A percentile compares a stretch with the other conserved stretches of the same genome.
Evolutionary conservation across 2,888 invertebrate genomes (phyloP).

Genomic region (Chymomyza caudatula): DNA sequence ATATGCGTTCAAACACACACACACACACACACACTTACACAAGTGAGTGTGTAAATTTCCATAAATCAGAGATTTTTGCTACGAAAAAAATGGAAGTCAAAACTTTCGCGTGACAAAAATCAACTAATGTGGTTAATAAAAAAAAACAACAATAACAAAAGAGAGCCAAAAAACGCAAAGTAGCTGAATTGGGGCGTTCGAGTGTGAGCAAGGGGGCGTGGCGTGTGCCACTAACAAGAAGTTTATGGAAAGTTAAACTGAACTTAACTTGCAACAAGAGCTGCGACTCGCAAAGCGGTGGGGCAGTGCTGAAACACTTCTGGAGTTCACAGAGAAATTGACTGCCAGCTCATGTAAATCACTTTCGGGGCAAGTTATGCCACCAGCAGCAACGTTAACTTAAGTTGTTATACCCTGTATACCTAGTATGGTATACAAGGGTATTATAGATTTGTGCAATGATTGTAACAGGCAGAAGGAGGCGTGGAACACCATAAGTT

Average conservation of each 20-base stretch:
- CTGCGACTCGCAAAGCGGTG: no score
- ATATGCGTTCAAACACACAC: slow-evolving; percentile 41
- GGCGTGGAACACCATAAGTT: no score
- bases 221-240: slow-evolving; percentile 34
- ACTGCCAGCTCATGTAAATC: slow-evolving; percentile 49
- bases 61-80: slow-evolving; percentile 59
- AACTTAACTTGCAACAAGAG: slow-evolving; percentile 59
- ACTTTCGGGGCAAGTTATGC: slow-evolving; percentile 63
- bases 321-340: neutral
- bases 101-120: slow-evolving; percentile 73
- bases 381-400: slow-evolving; percentile 29
- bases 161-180: slow-evolving; percentile 16
- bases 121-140: slow-evolving; percentile 72
- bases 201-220: slow-evolving; percentile 37
- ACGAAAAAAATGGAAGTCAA: slow-evolving; percentile 7
- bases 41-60: slow-evolving; percentile 55
- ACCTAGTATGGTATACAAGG: no score
- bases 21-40: slow-evolving; percentile 9
- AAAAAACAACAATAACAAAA: slow-evolving; percentile 19
- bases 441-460: no score
- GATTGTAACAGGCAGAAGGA: no score
- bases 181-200: slow-evolving; percentile 5
- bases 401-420: neutral
- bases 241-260: slow-evolving; percentile 70
- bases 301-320: neutral